Evolutionary conservation across 2,797 vertebrate species (phyloP).

Genomic region (Hemitrygon akajei): DNA sequence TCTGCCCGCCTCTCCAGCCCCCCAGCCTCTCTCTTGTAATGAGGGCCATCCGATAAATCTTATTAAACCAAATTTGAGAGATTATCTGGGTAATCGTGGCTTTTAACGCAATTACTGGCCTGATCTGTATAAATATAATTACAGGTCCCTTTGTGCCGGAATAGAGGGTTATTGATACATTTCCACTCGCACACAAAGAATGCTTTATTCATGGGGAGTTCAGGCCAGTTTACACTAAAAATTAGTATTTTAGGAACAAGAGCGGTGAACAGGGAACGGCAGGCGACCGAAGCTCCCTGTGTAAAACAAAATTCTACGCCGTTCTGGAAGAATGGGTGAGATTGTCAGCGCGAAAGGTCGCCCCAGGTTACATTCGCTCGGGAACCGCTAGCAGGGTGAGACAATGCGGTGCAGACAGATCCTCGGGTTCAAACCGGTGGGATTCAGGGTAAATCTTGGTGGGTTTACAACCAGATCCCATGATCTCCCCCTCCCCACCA

Average conservation of each 20-base stretch:
- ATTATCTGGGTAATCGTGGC: constrained; percentile 30
- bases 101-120: constrained; percentile 44
- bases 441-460: not conserved
- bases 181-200: constrained; percentile 91
- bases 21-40: not conserved
- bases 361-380: not conserved
- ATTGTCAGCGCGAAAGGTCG: not conserved
- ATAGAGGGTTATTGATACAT: constrained; percentile 98
- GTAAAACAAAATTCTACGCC: not conserved
- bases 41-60: constrained; percentile 9
- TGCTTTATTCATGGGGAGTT: constrained; percentile 83
- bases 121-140: constrained; percentile 96
- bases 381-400: not conserved
- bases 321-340: not conserved
- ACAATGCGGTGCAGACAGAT: not conserved
- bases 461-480: not conserved
- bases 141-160: constrained; percentile 94
- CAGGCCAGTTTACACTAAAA: constrained; percentile 87
- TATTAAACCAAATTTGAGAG: constrained; percentile 30
- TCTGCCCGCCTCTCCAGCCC: not conserved
- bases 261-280: not conserved
- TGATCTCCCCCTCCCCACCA: too few species aligned
- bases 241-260: constrained; percentile 72
- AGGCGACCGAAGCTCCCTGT: not conserved
- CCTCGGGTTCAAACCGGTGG: not conserved